Conservation (phyloP, 2,113 vertebrate species). For the Ursus arctos region DNA sequence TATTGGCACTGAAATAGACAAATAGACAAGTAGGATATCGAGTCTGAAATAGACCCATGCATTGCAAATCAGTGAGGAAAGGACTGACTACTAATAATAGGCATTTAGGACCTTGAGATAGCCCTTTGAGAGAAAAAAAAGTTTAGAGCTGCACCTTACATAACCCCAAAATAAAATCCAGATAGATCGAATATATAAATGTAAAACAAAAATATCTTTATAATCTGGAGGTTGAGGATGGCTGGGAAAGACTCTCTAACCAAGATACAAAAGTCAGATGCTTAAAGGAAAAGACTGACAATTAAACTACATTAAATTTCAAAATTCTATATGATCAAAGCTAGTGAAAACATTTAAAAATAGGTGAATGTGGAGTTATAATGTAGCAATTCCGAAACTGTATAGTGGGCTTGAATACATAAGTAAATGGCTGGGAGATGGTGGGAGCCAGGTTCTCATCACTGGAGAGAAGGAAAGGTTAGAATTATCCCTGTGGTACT, state of each 20-base stretch:
- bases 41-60: not conserved
- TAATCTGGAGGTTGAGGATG: not conserved
- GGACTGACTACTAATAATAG: not conserved
- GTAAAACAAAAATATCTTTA: constrained; percentile 47
- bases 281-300: not conserved
- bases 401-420: not conserved
- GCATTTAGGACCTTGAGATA: not conserved
- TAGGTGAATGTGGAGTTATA: not conserved
- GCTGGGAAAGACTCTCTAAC: not conserved
- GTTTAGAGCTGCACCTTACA: not conserved
- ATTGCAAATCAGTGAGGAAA: not conserved
- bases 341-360: constrained; percentile 29
- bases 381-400: constrained; percentile 19
- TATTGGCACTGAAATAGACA: not conserved
- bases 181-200: constrained; percentile 15
- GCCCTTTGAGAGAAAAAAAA: not conserved
- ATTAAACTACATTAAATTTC: not conserved
- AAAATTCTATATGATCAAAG: not conserved
- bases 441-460: not conserved
- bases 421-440: not conserved
- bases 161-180: constrained; percentile 34
- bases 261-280: constrained; percentile 42
- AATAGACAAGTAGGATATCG: not conserved
- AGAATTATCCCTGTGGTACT: not conserved
- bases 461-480: not conserved